Conservation (phyloP, 1,140 invertebrate species). For the Daktulosphaira vitifoliae region DNA sequence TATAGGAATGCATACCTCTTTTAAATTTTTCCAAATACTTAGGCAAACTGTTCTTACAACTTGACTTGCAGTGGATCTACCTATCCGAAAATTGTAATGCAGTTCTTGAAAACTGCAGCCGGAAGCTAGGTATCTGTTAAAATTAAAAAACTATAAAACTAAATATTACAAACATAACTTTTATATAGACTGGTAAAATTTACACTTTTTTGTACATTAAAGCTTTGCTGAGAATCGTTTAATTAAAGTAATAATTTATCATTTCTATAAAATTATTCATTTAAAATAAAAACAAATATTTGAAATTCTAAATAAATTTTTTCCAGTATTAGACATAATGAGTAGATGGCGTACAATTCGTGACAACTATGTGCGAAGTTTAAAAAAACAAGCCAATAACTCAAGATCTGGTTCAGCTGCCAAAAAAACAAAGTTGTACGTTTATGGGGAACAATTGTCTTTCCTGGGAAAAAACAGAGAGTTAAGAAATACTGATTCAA, state of each 20-base stretch:
- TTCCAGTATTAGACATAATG: constrained; percentile 9
- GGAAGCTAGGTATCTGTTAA: not conserved
- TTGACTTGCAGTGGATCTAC: constrained; percentile 38
- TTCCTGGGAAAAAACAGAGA: not conserved
- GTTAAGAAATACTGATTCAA: constrained; percentile 3
- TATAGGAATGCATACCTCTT: not conserved
- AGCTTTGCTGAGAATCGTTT: not conserved
- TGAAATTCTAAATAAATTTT: not conserved
- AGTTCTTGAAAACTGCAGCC: not conserved
- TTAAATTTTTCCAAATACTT: constrained; percentile 38
- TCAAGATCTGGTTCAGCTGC: constrained; percentile 10
- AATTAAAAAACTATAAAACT: constrained; percentile 12
- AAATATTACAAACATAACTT: constrained; percentile 6
- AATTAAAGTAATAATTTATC: not conserved
- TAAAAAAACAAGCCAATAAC: constrained; percentile 9
- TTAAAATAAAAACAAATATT: too few relatives aligned
- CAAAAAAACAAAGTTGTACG: not conserved
- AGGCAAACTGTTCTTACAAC: constrained; percentile 41
- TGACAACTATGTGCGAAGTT: constrained; percentile 3
- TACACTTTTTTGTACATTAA: too few relatives aligned
- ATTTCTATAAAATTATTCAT: not conserved
- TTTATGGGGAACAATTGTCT: constrained; percentile 7
- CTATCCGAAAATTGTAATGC: constrained; percentile 35
- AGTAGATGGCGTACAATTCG: constrained; percentile 5
- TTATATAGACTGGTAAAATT: not conserved